A percentile compares a stretch with the other conserved stretches of the same genome.
phyloP scores from a whole-genome alignment of 2,888 invertebrate species.

The Aelia acuminata region DNA sequence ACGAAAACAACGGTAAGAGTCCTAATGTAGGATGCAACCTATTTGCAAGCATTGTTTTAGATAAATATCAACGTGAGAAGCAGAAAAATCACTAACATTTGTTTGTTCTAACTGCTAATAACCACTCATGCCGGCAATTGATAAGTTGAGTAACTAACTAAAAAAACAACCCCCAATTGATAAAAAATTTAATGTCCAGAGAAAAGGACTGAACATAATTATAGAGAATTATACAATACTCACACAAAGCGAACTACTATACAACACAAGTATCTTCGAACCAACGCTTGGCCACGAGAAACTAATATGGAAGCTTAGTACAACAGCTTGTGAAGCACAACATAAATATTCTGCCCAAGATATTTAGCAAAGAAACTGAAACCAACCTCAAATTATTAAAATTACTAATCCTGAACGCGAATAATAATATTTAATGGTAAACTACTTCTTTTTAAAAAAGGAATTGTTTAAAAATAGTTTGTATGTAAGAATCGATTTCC shows the following conservation, averaged over 20 bases:
- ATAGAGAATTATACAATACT: neutral
- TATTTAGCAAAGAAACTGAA: neutral
- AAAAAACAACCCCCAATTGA: neutral
- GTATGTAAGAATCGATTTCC: neutral
- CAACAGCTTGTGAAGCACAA: constrained; percentile 41
- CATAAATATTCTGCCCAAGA: neutral
- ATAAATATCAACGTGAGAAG: neutral
- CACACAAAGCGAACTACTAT: neutral
- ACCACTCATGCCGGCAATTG: constrained; percentile 17
- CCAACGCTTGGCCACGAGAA: constrained; percentile 56
- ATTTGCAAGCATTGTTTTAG: neutral
- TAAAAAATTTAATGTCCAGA: neutral
- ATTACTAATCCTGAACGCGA: neutral
- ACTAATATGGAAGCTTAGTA: constrained; percentile 53
- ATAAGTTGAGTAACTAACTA: neutral
- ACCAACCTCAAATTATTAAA: neutral
- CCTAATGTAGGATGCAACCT: neutral
- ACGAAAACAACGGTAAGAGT: neutral
- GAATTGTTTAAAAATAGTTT: neutral
- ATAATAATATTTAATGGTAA: neutral
- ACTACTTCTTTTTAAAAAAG: neutral
- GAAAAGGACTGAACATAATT: neutral
- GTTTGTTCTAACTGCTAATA: neutral
- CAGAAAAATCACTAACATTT: neutral
- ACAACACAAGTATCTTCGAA: neutral